Percentiles rank a stretch among this genome's conserved stretches.
phyloP scores from a whole-genome alignment of 2,797 vertebrate genomes.

The Merluccius polli region DNA sequence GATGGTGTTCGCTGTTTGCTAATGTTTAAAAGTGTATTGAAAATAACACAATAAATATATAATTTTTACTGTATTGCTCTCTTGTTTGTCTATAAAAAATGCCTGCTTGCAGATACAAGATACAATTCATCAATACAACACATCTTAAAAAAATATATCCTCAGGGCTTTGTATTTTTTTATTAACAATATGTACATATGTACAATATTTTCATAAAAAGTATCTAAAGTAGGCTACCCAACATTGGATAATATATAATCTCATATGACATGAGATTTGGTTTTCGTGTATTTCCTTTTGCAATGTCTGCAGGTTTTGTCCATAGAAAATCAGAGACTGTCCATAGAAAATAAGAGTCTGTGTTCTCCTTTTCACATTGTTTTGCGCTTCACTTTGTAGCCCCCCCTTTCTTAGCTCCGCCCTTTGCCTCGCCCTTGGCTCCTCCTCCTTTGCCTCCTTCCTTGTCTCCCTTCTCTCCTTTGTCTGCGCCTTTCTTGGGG shows the following conservation, averaged over 20 bases:
- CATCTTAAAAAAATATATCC: constrained; percentile 9
- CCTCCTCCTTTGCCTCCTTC: constrained; percentile 34
- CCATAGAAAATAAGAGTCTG: background rate
- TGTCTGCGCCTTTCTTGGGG: constrained; percentile 33
- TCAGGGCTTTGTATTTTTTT: constrained; percentile 18
- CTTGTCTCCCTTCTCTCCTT: constrained; percentile 44
- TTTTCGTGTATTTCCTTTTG: background rate
- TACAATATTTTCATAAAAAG: constrained; percentile 40
- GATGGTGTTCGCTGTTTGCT: constrained; percentile 52
- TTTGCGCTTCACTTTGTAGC: constrained; percentile 65
- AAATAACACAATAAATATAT: constrained; percentile 66
- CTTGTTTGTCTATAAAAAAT: background rate
- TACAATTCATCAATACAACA: background rate
- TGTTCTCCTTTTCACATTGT: background rate
- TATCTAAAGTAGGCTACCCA: constrained; percentile 9
- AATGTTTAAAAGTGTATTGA: constrained; percentile 64
- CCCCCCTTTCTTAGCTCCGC: constrained; percentile 59
- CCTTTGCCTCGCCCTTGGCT: constrained; percentile 61
- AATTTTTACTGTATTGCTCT: constrained; percentile 41
- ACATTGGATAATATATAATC: constrained; percentile 32
- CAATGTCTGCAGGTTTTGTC: constrained; percentile 26
- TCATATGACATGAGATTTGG: constrained; percentile 27
- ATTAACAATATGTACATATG: constrained; percentile 50
- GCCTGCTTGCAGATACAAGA: background rate
- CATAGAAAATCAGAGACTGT: background rate